phyloP scores from a whole-genome alignment of 2,888 invertebrate species.

The Cephus pygmeus region DNA sequence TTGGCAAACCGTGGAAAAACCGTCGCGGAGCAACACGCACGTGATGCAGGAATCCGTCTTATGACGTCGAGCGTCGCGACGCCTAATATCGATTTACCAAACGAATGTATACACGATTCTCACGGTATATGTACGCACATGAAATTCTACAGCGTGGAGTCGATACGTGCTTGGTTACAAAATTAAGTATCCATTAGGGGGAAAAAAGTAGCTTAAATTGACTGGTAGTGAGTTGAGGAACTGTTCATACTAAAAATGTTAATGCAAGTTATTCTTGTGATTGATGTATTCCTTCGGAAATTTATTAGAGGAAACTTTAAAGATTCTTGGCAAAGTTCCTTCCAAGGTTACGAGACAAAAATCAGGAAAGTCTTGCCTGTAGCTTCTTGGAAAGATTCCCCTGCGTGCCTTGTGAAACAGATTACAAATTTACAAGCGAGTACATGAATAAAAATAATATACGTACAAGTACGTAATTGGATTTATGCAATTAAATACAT shows the following conservation, averaged over 20 bases:
- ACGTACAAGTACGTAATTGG: not conserved
- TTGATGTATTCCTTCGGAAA: not conserved
- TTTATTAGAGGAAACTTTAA: not conserved
- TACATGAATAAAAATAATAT: not conserved
- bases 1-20: not conserved
- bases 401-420: not conserved
- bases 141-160: not conserved
- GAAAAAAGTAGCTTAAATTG: not conserved
- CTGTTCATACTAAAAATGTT: not conserved
- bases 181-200: not conserved
- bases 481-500: not conserved
- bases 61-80: not conserved
- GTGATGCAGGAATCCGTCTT: not conserved
- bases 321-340: not conserved
- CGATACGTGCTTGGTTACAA: not conserved
- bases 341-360: not conserved
- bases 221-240: not conserved
- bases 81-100: not conserved
- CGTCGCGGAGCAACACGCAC: too few relatives aligned
- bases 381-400: not conserved
- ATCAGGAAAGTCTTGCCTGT: not conserved
- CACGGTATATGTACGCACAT: not conserved
- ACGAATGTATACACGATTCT: not conserved
- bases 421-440: not conserved
- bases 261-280: not conserved